Evolutionary conservation across 2,888 invertebrate species (phyloP).

Genomic region (Rhopalosiphum nymphaeae): DNA sequence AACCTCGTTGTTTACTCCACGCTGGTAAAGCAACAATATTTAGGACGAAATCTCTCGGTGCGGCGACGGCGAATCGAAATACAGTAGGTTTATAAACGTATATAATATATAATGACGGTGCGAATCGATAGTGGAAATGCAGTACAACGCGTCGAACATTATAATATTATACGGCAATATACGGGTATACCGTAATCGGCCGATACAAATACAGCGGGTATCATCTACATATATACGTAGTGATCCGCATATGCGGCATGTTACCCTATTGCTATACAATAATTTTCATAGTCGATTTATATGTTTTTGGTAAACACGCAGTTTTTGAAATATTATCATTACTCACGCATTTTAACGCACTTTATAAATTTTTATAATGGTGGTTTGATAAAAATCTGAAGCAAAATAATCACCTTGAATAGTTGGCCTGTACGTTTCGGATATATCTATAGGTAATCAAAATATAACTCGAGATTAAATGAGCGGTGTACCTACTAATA

Average conservation of each 20-base stretch:
- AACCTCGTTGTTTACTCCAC: conserved; percentile 41
- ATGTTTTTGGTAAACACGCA: not conserved
- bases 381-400: not conserved
- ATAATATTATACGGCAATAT: not conserved
- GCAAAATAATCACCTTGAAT: not conserved
- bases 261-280: not conserved
- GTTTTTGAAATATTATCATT: not conserved
- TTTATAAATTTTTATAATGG: not conserved
- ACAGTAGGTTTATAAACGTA: not conserved
- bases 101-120: conserved; percentile 19
- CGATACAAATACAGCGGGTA: not conserved
- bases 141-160: not conserved
- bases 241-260: not conserved
- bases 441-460: not conserved
- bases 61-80: conserved; percentile 14
- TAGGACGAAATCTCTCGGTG: conserved; percentile 45
- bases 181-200: not conserved
- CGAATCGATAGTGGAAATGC: conserved; percentile 13
- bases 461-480: not conserved
- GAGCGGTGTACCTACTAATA: not conserved
- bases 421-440: not conserved
- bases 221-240: not conserved
- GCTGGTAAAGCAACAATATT: conserved; percentile 35
- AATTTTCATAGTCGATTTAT: not conserved
- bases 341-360: not conserved